Percentiles rank a stretch among this genome's conserved stretches.
Evolutionary conservation across 2,797 vertebrate genomes (phyloP).

Genomic region (Oryzias sinensis): DNA sequence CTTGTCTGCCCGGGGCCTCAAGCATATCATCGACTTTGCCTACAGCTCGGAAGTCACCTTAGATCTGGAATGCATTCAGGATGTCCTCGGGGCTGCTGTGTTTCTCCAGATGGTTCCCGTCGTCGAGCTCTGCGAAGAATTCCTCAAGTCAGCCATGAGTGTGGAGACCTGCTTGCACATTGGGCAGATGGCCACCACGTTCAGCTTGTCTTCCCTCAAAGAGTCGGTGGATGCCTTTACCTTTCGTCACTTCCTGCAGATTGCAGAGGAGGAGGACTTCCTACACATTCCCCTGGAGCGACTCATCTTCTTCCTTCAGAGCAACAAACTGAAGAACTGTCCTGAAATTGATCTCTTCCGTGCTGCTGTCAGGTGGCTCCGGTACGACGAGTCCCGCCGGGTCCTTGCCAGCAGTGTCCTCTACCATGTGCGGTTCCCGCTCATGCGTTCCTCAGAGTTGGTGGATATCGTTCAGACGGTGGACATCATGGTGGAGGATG

Average conservation of each 20-base stretch:
- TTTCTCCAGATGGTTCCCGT: constrained; percentile 98
- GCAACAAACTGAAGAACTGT: constrained; percentile 94
- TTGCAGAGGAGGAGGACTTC: constrained; percentile 94
- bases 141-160: constrained; percentile 96
- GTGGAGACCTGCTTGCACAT: constrained; percentile 97
- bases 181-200: constrained; percentile 96
- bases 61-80: constrained; percentile 96
- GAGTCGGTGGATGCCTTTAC: constrained; percentile 95
- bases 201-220: constrained; percentile 92
- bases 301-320: constrained; percentile 93
- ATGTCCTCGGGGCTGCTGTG: constrained; percentile 94
- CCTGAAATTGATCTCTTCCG: constrained; percentile 92
- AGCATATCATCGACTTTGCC: constrained; percentile 96
- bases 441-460: constrained; percentile 93
- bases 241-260: constrained; percentile 94
- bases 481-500: constrained; percentile 96
- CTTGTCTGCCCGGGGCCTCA: constrained; percentile 89
- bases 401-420: constrained; percentile 85
- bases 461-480: constrained; percentile 95
- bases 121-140: constrained; percentile 96
- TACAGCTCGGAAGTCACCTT: constrained; percentile 95
- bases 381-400: constrained; percentile 81
- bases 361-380: constrained; percentile 90
- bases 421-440: constrained; percentile 91
- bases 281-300: constrained; percentile 93